A percentile compares a stretch with the other conserved stretches of the same genome.
These are phyloP conservation scores for Parnassius apollo DNA, from an alignment of 2,888 invertebrate species.

Conservation along the genomic window DNA sequence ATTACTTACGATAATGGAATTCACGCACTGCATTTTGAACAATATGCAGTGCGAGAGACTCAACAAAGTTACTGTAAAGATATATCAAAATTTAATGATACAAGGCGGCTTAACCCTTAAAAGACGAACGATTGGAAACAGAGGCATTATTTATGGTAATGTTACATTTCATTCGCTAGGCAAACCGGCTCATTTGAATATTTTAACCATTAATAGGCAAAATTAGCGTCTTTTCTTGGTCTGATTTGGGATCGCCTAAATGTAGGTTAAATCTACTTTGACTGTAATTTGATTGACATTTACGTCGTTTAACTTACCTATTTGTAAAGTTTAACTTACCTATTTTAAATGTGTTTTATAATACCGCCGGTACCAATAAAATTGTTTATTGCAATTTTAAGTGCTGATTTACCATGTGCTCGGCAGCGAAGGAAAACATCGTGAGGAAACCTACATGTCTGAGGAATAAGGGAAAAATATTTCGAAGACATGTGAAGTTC, in stretches of 20 bases:
- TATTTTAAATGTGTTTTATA: neutral
- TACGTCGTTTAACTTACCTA: slow-evolving; percentile 11
- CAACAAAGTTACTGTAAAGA: slow-evolving; percentile 8
- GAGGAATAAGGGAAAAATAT: too few relatives aligned
- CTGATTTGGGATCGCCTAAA: slow-evolving; percentile 21
- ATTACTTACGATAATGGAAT: too few relatives aligned
- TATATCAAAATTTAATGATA: slow-evolving; percentile 21
- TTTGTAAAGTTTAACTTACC: slow-evolving; percentile 10
- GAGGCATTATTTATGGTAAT: slow-evolving; percentile 23
- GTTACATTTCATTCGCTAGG: slow-evolving; percentile 29
- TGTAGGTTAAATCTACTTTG: slow-evolving; percentile 23
- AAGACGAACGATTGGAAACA: slow-evolving; percentile 20
- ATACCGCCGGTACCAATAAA: too few relatives aligned
- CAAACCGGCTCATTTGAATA: slow-evolving; percentile 40
- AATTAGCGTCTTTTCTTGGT: slow-evolving; percentile 27
- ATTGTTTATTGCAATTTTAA: too few relatives aligned
- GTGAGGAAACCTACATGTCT: too few relatives aligned
- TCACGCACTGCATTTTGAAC: too few relatives aligned
- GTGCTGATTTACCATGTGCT: too few relatives aligned
- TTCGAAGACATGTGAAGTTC: too few relatives aligned
- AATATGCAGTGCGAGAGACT: neutral
- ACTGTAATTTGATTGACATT: slow-evolving; percentile 18
- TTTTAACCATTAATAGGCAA: slow-evolving; percentile 33
- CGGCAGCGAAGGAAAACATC: too few relatives aligned
- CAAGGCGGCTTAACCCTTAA: slow-evolving; percentile 17